These are phyloP conservation scores for Plusia festucae DNA, from an alignment of 2,888 invertebrate genomes.

Conservation along the genomic window DNA sequence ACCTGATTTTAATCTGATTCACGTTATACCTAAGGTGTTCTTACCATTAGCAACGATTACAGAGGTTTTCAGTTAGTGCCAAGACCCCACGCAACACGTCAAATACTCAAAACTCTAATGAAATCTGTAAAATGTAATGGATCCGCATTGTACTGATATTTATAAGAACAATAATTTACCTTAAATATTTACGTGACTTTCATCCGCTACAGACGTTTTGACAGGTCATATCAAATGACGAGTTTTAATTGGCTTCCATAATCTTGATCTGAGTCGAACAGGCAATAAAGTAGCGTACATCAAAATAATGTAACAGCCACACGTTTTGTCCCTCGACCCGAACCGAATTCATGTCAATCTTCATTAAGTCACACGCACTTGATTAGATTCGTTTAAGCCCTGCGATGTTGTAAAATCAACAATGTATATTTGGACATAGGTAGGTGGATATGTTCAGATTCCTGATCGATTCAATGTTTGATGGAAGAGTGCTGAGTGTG, in stretches of 20 bases:
- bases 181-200: constrained; percentile 32
- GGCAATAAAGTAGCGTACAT: constrained; percentile 43
- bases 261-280: constrained; percentile 43
- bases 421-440: background rate
- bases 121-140: background rate
- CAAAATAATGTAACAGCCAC: constrained; percentile 30
- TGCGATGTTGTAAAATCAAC: constrained; percentile 40
- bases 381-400: constrained; percentile 66
- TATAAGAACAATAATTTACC: constrained; percentile 11
- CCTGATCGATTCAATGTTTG: background rate
- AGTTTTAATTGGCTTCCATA: constrained; percentile 49
- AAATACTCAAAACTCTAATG: background rate
- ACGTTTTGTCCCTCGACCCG: constrained; percentile 34
- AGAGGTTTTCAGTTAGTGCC: no score
- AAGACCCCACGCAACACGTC: background rate
- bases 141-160: background rate
- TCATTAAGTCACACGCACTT: constrained; percentile 61
- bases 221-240: constrained; percentile 40
- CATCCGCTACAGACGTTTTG: constrained; percentile 19
- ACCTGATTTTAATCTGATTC: no score
- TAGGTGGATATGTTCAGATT: background rate
- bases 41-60: no score
- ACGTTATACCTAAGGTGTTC: no score
- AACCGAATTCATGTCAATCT: constrained; percentile 67
- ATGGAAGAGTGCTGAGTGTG: no score